These are phyloP conservation scores for Lytechinus pictus DNA, from an alignment of 35 echinoderm and acorn worm genomes.

Conservation along the genomic window DNA sequence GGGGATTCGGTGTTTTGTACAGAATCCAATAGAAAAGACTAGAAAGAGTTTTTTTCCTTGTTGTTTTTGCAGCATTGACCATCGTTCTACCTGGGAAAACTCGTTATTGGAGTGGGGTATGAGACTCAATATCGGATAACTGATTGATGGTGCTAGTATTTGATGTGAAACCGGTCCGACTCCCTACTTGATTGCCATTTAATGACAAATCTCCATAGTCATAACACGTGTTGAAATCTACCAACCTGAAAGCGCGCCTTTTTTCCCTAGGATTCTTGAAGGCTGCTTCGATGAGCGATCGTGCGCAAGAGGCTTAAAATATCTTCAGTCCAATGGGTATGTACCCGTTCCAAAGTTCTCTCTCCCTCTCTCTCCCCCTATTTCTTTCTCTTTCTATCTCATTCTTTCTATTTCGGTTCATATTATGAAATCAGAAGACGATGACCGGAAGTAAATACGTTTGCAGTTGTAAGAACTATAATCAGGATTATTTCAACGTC, in stretches of 20 bases:
- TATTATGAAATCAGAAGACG: not conserved
- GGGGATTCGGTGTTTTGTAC: not conserved
- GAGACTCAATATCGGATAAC: not conserved
- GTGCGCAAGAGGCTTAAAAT: not conserved
- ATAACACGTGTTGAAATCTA: conserved; percentile 28
- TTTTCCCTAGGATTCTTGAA: not conserved
- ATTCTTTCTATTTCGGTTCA: too few species aligned
- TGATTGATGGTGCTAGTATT: not conserved
- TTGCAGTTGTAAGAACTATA: not conserved
- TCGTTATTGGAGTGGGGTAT: conserved; percentile 8
- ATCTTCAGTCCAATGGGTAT: not conserved
- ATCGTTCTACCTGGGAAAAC: not conserved
- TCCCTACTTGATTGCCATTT: conserved; percentile 16
- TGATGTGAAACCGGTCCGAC: not conserved
- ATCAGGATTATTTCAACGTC: not conserved
- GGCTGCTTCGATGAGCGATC: not conserved
- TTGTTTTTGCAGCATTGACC: not conserved
- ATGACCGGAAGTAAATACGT: not conserved
- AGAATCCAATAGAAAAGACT: not conserved
- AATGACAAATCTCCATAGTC: conserved; percentile 32
- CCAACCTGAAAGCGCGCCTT: not conserved
- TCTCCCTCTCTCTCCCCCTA: not conserved
- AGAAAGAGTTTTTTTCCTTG: not conserved
- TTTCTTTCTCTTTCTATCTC: not conserved
- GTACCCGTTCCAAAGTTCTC: not conserved